Evolutionary conservation across 2,797 vertebrate species (phyloP).

Genomic region (Mycteria americana): DNA sequence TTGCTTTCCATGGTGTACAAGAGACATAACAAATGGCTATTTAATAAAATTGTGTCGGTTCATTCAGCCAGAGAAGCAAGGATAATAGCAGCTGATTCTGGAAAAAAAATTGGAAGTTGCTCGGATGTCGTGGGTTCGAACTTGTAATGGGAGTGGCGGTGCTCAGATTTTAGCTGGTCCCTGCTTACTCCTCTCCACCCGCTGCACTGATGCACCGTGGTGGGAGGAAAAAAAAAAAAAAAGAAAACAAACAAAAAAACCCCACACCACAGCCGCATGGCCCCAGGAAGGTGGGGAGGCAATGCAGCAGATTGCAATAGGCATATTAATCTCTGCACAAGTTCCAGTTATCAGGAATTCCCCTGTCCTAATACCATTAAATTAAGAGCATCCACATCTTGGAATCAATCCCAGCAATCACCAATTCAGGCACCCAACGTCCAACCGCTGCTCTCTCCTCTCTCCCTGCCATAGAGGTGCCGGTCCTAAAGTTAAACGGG

Average conservation of each 20-base stretch:
- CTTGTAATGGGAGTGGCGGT: background rate
- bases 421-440: background rate
- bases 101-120: background rate
- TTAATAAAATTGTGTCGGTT: constrained; percentile 37
- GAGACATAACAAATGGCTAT: constrained; percentile 38
- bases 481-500: background rate
- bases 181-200: background rate
- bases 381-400: background rate
- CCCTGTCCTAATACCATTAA: background rate
- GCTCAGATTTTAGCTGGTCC: background rate
- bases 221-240: background rate
- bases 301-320: background rate
- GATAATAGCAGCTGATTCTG: background rate
- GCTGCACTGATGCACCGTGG: accelerated
- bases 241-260: too few species aligned
- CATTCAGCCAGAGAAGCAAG: constrained; percentile 19
- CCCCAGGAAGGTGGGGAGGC: accelerated
- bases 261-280: too few species aligned
- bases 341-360: background rate
- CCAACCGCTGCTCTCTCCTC: background rate
- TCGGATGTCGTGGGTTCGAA: accelerated
- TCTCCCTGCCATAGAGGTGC: background rate
- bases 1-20: constrained; percentile 37
- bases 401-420: background rate
- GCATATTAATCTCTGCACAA: background rate